These are phyloP conservation scores for Paracyclopina nana DNA, from an alignment of 1,140 invertebrate species.

Conservation along the genomic window DNA sequence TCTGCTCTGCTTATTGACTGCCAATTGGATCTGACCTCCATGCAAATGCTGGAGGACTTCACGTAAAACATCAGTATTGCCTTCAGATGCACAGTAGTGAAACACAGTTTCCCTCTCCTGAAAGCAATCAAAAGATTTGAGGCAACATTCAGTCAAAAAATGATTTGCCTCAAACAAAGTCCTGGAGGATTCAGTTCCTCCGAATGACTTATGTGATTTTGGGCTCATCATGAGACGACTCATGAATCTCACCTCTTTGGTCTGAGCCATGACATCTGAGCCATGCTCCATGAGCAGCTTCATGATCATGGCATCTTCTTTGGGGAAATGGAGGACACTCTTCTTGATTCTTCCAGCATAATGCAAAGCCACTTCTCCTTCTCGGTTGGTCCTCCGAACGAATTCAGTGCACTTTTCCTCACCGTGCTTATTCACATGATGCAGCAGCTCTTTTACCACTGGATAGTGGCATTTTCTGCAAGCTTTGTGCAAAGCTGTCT, in stretches of 20 bases:
- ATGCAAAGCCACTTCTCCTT: slow-evolving; percentile 81
- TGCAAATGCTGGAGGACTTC: slow-evolving; percentile 82
- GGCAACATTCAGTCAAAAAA: background rate
- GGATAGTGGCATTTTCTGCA: slow-evolving; percentile 59
- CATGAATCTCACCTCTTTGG: slow-evolving; percentile 36
- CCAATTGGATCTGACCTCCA: slow-evolving; percentile 60
- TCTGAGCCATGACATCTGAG: slow-evolving; percentile 63
- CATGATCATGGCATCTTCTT: slow-evolving; percentile 74
- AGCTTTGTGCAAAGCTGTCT: slow-evolving; percentile 80
- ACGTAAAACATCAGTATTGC: slow-evolving; percentile 79
- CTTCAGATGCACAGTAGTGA: slow-evolving; percentile 79
- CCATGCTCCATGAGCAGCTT: slow-evolving; percentile 66
- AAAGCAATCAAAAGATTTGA: slow-evolving; percentile 16
- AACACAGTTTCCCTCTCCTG: slow-evolving; percentile 78
- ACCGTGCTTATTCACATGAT: slow-evolving; percentile 54
- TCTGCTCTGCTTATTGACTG: slow-evolving; percentile 73
- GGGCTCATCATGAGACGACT: background rate
- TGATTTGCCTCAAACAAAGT: too few species aligned
- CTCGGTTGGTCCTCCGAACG: slow-evolving; percentile 42
- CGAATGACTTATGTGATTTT: background rate
- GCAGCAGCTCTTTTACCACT: slow-evolving; percentile 59
- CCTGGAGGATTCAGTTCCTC: too few species aligned
- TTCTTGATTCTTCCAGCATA: slow-evolving; percentile 34
- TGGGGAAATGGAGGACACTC: slow-evolving; percentile 30
- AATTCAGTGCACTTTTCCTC: slow-evolving; percentile 36